Percentiles rank a stretch among this genome's conserved stretches.
These are phyloP conservation scores for Alectoris magna DNA, from an alignment of 2,797 vertebrate genomes.

Conservation along the genomic window DNA sequence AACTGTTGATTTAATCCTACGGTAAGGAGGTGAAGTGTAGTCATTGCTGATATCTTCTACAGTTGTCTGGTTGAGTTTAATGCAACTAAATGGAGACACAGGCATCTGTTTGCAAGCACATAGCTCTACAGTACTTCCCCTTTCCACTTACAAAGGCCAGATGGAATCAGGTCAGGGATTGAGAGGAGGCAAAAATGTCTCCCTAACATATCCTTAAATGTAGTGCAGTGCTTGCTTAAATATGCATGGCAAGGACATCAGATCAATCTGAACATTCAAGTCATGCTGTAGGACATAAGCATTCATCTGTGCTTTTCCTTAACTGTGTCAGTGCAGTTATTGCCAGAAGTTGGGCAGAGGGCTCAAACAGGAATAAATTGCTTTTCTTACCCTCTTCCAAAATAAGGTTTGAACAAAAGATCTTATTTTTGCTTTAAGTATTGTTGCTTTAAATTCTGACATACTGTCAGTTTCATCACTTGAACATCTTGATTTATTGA, in stretches of 20 bases:
- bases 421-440: not conserved
- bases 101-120: not conserved
- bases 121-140: no score
- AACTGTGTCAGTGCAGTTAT: not conserved
- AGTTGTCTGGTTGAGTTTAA: not conserved
- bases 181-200: not conserved
- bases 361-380: not conserved
- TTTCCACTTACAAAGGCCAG: not conserved
- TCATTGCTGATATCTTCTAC: not conserved
- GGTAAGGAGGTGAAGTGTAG: not conserved
- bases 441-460: not conserved
- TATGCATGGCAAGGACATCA: not conserved
- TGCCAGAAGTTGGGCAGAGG: not conserved
- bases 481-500: conserved; percentile 6
- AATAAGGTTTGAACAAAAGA: not conserved
- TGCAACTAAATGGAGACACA: not conserved
- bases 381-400: not conserved
- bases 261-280: not conserved
- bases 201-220: not conserved
- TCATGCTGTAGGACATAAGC: not conserved
- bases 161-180: not conserved
- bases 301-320: not conserved
- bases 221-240: not conserved
- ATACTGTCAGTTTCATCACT: not conserved
- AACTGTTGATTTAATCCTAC: not conserved